A percentile compares a stretch with the other conserved stretches of the same genome.
Conservation (phyloP, 2,888 invertebrate genomes). For the Drosophila robusta region DNA sequence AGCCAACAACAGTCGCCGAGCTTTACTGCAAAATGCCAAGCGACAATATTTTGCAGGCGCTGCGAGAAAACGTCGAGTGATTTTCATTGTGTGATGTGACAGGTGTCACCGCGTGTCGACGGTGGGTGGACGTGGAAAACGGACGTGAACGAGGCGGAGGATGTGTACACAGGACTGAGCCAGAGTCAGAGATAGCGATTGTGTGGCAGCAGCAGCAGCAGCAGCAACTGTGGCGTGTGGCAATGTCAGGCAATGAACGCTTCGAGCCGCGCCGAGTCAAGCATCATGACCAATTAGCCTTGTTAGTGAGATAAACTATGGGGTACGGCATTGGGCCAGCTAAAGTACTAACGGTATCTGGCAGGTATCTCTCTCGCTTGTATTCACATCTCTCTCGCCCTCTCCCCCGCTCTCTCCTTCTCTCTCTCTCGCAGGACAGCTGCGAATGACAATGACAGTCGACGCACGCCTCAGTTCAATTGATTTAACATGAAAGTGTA, state of each 20-base stretch:
- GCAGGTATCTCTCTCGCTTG: conserved; percentile 27
- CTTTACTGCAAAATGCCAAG: conserved; percentile 50
- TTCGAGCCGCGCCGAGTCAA: conserved; percentile 46
- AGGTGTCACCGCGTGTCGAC: conserved; percentile 73
- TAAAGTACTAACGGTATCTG: conserved; percentile 63
- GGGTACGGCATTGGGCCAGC: conserved; percentile 59
- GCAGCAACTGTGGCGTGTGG: conserved; percentile 56
- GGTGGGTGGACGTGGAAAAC: conserved; percentile 62
- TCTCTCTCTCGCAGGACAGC: conserved; percentile 9
- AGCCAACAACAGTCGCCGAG: conserved; percentile 45
- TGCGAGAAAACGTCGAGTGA: conserved; percentile 64
- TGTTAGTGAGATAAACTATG: conserved; percentile 79
- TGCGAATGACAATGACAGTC: conserved; percentile 66
- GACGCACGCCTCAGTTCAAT: conserved; percentile 77
- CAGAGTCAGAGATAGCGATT: conserved; percentile 20
- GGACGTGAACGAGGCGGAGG: conserved; percentile 14
- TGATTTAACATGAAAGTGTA: conserved; percentile 81
- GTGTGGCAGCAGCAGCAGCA: conserved; percentile 25
- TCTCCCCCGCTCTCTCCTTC: not conserved
- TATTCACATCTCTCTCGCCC: conserved; percentile 9
- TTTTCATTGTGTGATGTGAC: conserved; percentile 81
- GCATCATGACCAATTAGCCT: conserved; percentile 82
- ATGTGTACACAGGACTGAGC: conserved; percentile 18
- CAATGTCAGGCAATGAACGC: conserved; percentile 53
- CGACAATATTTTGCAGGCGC: conserved; percentile 60